Evolutionary conservation across 2,113 vertebrate species (phyloP).

Genomic region (Gasterosteus aculeatus): DNA sequence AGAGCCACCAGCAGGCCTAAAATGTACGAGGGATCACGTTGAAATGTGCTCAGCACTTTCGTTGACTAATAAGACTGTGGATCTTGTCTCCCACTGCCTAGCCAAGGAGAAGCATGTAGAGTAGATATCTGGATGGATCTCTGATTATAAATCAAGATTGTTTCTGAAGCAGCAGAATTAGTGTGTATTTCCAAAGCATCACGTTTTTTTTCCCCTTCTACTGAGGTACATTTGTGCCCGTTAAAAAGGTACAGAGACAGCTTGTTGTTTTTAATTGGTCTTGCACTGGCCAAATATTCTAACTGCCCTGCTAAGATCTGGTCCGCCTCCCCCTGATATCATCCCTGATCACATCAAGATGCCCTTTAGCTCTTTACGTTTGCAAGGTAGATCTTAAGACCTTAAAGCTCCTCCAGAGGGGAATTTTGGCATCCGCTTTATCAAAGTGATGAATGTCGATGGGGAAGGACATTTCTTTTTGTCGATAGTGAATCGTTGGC

Average conservation of each 20-base stretch:
- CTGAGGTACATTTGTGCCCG: conserved; percentile 16
- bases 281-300: conserved; percentile 26
- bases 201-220: neutral
- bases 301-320: conserved; percentile 12
- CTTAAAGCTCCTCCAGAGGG: conserved; percentile 30
- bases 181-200: neutral
- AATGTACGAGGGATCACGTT: neutral
- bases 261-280: conserved; percentile 49
- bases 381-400: conserved; percentile 56
- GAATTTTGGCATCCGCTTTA: conserved; percentile 41
- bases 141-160: neutral
- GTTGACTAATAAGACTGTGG: neutral
- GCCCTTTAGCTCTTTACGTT: conserved; percentile 46
- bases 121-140: neutral
- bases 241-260: conserved; percentile 21
- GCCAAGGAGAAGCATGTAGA: neutral
- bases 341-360: conserved; percentile 9
- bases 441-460: conserved; percentile 46
- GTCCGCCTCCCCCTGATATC: conserved; percentile 8
- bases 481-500: conserved; percentile 5
- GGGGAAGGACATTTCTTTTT: neutral
- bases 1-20: neutral
- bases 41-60: neutral
- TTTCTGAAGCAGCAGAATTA: neutral
- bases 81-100: neutral